Evolutionary conservation across 92 coral and sea anemone genomes (phyloP), one percentile per base, ranked within the genome.

Genomic region (Parazoanthus darwini): DNA sequence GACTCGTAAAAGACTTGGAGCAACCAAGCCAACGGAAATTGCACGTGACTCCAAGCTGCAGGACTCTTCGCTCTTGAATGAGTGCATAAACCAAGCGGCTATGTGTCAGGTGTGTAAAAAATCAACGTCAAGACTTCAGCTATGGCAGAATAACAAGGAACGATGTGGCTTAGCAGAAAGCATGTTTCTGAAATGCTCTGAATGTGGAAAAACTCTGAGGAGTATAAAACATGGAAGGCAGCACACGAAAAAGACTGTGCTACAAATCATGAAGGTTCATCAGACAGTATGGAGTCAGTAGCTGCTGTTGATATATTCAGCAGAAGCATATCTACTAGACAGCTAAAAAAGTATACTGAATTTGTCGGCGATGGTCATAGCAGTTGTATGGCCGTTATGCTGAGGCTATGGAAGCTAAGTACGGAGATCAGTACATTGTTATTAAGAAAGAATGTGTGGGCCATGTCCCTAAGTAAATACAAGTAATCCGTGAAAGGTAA

Each of bases 341-440:
- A 81, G 11, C 68, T 83, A 22, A 81, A 88, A 77, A 39, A 2
- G 42, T 88, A 89, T 36, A 79, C 44, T 59, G 79, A 83, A 38
- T 90, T 90, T 78, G 86, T 79, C 7, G 86, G 92, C 33, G 86
- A 90, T 85, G 92, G 92, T 10, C 87, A 90, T 71, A 87, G 90
- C 38, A 87, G 93, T 39, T 84, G 82, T 80, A 73, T 75, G 92
- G 92, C 3, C 43, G 79, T 33, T 88, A 81, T 74, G 33, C 79
- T 35, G 90, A 82, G 26, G 90, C 88, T 44, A 87, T 87, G 90
- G 25, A 59, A 7, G 67, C 85, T 44, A 82, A 65, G 71, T 82
- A 65, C 74, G 91, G 88, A n/a, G 89, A 85, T 13, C 11, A 56
- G 23, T 89, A 83, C 58, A 36, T 38, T 89, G 88, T 89, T 1